phyloP scores from a whole-genome alignment of 2,888 invertebrate species.

The Stictocephala bisonia region DNA sequence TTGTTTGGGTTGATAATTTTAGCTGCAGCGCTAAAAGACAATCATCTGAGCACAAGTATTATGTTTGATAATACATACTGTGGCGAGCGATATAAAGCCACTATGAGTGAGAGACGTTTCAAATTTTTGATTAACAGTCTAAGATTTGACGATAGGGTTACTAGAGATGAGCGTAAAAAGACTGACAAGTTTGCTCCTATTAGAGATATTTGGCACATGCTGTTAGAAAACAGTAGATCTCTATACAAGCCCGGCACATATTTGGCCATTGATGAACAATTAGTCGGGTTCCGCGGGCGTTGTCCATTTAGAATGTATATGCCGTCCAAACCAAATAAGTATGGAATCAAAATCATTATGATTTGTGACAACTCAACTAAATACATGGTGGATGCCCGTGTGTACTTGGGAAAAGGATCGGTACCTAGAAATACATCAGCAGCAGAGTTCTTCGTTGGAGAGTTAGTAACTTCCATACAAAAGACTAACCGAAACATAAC shows the following conservation, averaged over 20 bases:
- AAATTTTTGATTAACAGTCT: conserved; percentile 48
- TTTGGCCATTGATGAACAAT: conserved; percentile 49
- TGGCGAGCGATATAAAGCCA: conserved; percentile 40
- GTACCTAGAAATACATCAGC: conserved; percentile 9
- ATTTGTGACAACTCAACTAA: conserved; percentile 40
- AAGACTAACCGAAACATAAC: conserved; percentile 30
- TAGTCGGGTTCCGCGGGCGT: conserved; percentile 50
- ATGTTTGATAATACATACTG: conserved; percentile 28
- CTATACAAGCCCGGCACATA: conserved; percentile 49
- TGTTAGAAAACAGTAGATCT: conserved; percentile 53
- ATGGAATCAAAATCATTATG: conserved; percentile 46
- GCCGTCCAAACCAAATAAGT: conserved; percentile 54
- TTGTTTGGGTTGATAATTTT: conserved; percentile 27
- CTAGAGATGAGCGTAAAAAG: conserved; percentile 42
- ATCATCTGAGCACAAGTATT: conserved; percentile 8
- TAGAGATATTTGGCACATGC: conserved; percentile 58
- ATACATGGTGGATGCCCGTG: conserved; percentile 43
- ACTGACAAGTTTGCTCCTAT: conserved; percentile 59
- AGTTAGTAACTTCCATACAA: conserved; percentile 32
- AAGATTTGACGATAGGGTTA: conserved; percentile 48
- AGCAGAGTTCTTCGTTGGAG: conserved; percentile 41
- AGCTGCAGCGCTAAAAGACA: conserved; percentile 35
- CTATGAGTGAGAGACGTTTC: conserved; percentile 49
- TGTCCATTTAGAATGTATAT: conserved; percentile 48
- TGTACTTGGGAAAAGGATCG: conserved; percentile 45